A percentile compares a stretch with the other conserved stretches of the same genome.
Evolutionary conservation across 2,797 vertebrate genomes (phyloP).

Genomic region (Varecia variegata): DNA sequence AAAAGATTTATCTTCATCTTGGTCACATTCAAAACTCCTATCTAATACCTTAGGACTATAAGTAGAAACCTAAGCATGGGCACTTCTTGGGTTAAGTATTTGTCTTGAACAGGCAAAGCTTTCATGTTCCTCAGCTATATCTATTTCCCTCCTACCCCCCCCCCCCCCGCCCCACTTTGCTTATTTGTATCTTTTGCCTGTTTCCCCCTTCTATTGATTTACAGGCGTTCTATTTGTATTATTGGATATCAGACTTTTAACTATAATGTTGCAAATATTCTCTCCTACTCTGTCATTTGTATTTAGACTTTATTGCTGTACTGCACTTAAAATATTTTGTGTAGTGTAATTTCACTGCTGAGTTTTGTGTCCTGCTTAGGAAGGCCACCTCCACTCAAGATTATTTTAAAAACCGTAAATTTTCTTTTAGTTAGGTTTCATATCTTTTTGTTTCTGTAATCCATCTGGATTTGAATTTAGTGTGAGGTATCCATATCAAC

Average conservation of each 20-base stretch:
- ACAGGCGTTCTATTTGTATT: not conserved
- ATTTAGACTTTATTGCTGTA: not conserved
- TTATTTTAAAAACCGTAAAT: not conserved
- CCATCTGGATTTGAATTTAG: not conserved
- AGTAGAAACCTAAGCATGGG: not conserved
- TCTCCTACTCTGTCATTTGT: not conserved
- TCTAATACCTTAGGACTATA: not conserved
- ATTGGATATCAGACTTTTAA: not conserved
- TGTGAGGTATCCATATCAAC: not conserved
- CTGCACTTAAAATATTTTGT: not conserved
- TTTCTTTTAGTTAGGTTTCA: not conserved
- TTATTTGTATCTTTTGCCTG: too few relatives aligned
- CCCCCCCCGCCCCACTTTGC: too few relatives aligned
- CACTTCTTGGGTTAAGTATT: conserved; percentile 5
- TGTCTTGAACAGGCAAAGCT: too few relatives aligned
- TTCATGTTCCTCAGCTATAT: too few relatives aligned
- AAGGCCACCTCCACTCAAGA: not conserved
- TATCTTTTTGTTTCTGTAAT: not conserved
- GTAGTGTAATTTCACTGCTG: not conserved
- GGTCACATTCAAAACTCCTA: not conserved
- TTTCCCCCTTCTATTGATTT: not conserved
- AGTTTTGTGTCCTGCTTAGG: not conserved
- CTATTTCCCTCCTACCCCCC: too few relatives aligned
- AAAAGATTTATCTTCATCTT: not conserved
- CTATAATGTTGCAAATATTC: not conserved